Evolutionary conservation across 2,888 invertebrate genomes (phyloP).

Genomic region (Acanthopleura granulata): DNA sequence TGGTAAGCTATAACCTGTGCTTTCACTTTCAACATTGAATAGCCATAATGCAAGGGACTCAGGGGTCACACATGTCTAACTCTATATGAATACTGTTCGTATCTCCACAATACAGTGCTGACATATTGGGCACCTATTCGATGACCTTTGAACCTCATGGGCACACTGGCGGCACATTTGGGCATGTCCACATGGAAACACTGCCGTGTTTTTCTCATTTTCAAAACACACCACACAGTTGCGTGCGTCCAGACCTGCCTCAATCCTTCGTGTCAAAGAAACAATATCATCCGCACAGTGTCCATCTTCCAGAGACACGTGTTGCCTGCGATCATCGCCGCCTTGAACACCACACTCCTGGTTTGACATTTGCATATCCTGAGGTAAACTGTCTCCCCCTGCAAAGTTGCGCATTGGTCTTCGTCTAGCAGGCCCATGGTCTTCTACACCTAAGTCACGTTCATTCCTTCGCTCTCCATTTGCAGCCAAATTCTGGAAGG

Average conservation of each 20-base stretch:
- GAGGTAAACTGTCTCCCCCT: neutral
- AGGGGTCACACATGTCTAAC: too few species aligned
- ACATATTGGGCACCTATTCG: conserved; percentile 35
- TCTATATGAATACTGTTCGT: too few species aligned
- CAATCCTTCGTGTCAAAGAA: neutral
- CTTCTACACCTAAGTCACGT: neutral
- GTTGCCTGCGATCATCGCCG: neutral
- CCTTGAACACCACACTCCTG: neutral
- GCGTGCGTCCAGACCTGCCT: neutral
- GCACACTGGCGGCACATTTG: conserved; percentile 35
- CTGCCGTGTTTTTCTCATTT: conserved; percentile 31
- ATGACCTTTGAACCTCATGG: conserved; percentile 25
- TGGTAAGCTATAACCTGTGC: too few species aligned
- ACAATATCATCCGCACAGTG: neutral
- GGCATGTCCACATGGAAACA: conserved; percentile 43
- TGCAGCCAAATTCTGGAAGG: neutral
- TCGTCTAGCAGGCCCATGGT: too few species aligned
- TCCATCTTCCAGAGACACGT: neutral
- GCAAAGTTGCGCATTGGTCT: neutral
- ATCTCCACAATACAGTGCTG: conserved; percentile 6
- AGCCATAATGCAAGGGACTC: too few species aligned
- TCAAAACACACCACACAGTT: conserved; percentile 36
- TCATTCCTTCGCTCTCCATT: neutral
- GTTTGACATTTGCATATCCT: neutral
- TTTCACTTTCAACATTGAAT: too few species aligned